These are phyloP conservation scores for Stenopsyche tienmushanensis DNA, from an alignment of 1,140 invertebrate genomes.

Conservation along the genomic window DNA sequence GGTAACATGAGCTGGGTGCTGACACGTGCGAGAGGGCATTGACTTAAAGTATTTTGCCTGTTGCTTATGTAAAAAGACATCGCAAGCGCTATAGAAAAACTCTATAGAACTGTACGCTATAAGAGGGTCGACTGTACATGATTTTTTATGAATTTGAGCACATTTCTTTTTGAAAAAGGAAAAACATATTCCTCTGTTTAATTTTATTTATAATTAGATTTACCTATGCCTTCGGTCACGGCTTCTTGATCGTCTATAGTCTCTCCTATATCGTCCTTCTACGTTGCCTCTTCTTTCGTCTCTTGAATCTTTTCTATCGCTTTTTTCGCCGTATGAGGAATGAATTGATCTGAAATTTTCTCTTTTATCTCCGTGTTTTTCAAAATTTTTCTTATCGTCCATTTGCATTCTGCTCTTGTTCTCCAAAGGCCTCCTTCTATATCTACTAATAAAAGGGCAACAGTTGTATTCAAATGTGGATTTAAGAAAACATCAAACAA, in stretches of 20 bases:
- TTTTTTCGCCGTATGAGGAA: neutral
- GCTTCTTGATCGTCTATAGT: constrained; percentile 9
- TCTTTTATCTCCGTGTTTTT: constrained; percentile 4
- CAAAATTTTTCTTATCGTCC: neutral
- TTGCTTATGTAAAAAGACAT: too few relatives aligned
- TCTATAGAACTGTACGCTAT: too few relatives aligned
- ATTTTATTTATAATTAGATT: neutral
- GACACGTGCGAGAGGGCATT: too few relatives aligned
- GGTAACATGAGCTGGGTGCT: too few relatives aligned
- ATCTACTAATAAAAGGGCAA: too few relatives aligned
- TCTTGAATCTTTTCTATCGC: neutral
- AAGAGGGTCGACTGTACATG: too few relatives aligned
- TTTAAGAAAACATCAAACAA: neutral
- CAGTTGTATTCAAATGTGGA: neutral
- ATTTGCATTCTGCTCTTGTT: too few relatives aligned
- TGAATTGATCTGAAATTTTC: neutral
- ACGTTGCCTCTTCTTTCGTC: neutral
- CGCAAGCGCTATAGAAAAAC: too few relatives aligned
- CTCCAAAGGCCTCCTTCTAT: too few relatives aligned
- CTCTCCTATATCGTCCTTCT: constrained; percentile 2
- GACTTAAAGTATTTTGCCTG: too few relatives aligned
- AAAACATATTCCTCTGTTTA: constrained; percentile 3
- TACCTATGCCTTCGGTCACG: constrained; percentile 20
- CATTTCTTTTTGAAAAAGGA: neutral
- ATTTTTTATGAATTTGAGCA: too few relatives aligned